phyloP scores from a whole-genome alignment of 2,888 invertebrate genomes.

The Nowickia ferox region DNA sequence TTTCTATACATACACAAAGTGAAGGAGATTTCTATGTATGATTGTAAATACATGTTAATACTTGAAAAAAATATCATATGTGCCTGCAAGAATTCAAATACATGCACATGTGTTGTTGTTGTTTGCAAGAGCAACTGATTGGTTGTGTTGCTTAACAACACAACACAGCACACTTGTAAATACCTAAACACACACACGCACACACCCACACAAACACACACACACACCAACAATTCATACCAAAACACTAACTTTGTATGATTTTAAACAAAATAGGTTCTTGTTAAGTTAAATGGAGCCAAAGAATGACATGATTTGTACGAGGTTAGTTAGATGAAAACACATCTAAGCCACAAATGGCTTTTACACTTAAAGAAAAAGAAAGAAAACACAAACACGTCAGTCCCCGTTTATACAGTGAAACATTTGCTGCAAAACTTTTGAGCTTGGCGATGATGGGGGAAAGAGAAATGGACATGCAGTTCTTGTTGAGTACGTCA shows the following conservation, averaged over 20 bases:
- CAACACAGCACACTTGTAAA: slow-evolving; percentile 32
- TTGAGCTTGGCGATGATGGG: too few species aligned
- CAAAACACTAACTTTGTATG: slow-evolving; percentile 45
- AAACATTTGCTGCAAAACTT: too few species aligned
- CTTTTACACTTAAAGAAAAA: slow-evolving; percentile 59
- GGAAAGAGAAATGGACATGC: too few species aligned
- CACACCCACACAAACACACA: background rate
- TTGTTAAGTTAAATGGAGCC: slow-evolving; percentile 72
- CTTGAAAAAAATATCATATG: slow-evolving; percentile 8
- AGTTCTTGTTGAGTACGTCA: too few species aligned
- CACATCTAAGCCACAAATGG: slow-evolving; percentile 62
- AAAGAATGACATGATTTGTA: slow-evolving; percentile 71
- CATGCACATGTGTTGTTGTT: background rate
- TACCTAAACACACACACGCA: background rate
- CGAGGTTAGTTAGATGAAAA: slow-evolving; percentile 69
- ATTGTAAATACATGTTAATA: background rate
- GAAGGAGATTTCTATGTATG: slow-evolving; percentile 12
- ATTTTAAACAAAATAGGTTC: slow-evolving; percentile 60
- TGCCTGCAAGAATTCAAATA: background rate
- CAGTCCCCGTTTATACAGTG: too few species aligned
- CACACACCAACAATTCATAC: background rate
- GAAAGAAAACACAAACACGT: slow-evolving; percentile 10
- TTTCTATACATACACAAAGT: slow-evolving; percentile 3
- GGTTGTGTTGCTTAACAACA: slow-evolving; percentile 48
- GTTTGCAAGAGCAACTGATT: slow-evolving; percentile 56